Base-by-base conservation (phyloP, 2,888 invertebrate genomes). In the Julus scandinavius region DNA sequence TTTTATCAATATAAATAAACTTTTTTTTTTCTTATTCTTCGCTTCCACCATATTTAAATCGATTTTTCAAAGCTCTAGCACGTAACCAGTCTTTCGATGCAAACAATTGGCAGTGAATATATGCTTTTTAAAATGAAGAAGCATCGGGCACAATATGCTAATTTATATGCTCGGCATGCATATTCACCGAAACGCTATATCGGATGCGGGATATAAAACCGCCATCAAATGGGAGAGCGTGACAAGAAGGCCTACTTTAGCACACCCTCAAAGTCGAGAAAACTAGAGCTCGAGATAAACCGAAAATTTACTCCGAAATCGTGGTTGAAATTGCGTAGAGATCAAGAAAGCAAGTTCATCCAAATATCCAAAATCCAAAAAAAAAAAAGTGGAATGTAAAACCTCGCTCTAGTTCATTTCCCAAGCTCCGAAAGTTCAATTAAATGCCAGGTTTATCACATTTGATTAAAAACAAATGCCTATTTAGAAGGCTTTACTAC, bases 1-100 rank as follows among this genome's bases (percentile, higher is more conserved):
- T 72, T 72, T 72, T 72, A 72, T 72, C 63, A 72, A 72, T 72
- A 72, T 72, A 72, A 72, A 72, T 72, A 72, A 72, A 72, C 63
- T 72, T 72, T 72, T 72, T 72, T 72, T 54, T 54, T 1, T n/a
- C n/a, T n/a, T n/a, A n/a, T 50, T 72, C 20, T 17, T 72, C 63
- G 20, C 20, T n/a, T 63, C 63, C 20, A 72, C 20, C 63, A 6
- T 72, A 72, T 72, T 72, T 29, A 72, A 72, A 72, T 72, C 63
- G 63, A 72, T 72, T 72, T 72, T 72, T 72, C 20, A 72, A 72
- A 72, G 63, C 63, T 72, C 63, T 72, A n/a, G 6, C 63, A 72
- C 63, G 63, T 72, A 72, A 20, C 63, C 63, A 72, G 63, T 72
- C 63, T 72, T 72, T 72, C 20, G 20, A 20, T 20, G 63, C 63